Conservation (phyloP, 2,888 invertebrate species). For the Mimas tiliae region DNA sequence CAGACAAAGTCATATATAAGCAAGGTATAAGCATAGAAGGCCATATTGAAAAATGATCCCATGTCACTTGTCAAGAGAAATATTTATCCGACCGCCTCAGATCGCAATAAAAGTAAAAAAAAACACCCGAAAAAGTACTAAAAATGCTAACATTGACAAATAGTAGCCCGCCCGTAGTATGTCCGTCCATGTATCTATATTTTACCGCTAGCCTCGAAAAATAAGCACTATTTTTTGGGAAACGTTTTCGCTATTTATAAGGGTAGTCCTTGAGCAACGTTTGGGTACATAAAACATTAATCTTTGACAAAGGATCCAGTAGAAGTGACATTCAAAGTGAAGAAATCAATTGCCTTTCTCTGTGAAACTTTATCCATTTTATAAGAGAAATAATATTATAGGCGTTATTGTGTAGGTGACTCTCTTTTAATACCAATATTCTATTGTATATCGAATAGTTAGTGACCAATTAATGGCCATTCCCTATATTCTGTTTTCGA, state of each 20-base stretch:
- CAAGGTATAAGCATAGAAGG: neutral
- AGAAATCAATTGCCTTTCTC: conserved; percentile 13
- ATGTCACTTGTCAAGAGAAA: conserved; percentile 3
- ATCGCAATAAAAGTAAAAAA: conserved; percentile 5
- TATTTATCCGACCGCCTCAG: conserved; percentile 10
- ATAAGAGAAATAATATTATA: neutral
- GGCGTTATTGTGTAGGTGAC: neutral
- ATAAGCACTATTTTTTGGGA: conserved; percentile 18
- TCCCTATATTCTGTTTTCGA: too few species aligned
- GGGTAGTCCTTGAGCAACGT: conserved; percentile 8
- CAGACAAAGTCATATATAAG: neutral
- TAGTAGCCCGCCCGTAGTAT: conserved; percentile 16
- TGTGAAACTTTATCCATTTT: neutral
- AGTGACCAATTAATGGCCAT: too few species aligned
- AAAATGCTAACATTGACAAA: conserved; percentile 24
- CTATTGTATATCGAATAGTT: too few species aligned
- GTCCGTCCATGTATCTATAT: conserved; percentile 14
- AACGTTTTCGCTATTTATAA: conserved; percentile 12
- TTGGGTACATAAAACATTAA: conserved; percentile 20
- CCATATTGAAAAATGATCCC: conserved; percentile 13
- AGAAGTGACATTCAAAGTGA: conserved; percentile 18
- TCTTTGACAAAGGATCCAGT: conserved; percentile 17
- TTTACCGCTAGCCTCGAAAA: conserved; percentile 15
- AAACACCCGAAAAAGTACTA: neutral
- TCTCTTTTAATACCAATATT: neutral